Base-by-base conservation (phyloP, 35 echinoderm and acorn worm genomes). In the Heliocidaris tuberculata region DNA sequence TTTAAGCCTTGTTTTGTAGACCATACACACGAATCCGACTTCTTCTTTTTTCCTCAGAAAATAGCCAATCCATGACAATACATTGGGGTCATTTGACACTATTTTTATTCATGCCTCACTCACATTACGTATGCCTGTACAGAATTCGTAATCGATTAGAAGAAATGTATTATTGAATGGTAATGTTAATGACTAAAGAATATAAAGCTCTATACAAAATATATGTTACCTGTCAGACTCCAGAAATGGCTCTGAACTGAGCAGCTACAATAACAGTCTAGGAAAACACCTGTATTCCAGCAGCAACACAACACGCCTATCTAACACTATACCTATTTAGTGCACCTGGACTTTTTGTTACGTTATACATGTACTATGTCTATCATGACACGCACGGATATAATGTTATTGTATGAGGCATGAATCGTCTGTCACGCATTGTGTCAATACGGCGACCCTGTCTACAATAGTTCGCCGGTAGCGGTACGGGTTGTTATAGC, bases 401-500 rank as follows among this genome's bases (percentile, higher is more conserved):
- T 70, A 15, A 78, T 78, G 65, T 8, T 78, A 78, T 78, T 78
- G 65, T 78, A 24, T 78, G 7, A 7, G 27, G 65, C 7, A 19
- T 8, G 7, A 19, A 21, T 27, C 65, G 21, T 78, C 52, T 56
- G 52, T 12, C 52, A 78, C 27, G 65, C 65, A 78, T 27, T 78
- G 19, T 21, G 19, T 78, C 35, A 42, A 42, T 42, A 42, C 35
- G 35, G 35, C 35, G 35, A 42, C 35, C 35, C 35, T 42, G 3
- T 5, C 19, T 42, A 42, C 35, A 42, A 42, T 42, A 42, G 35
- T 42, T 42, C 65, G 65, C 65, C 6, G 21, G 27, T 78, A 48
- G 31, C 87, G 31, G 87, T 48, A 89, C 87, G 87, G 87, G 87
- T 89, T 47, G 87, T 48, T 48, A 89, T 89, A 89, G 87, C 87